A percentile compares a stretch with the other conserved stretches of the same genome.
Evolutionary conservation across 1,140 invertebrate genomes (phyloP).

Genomic region (Drosophila virilis): DNA sequence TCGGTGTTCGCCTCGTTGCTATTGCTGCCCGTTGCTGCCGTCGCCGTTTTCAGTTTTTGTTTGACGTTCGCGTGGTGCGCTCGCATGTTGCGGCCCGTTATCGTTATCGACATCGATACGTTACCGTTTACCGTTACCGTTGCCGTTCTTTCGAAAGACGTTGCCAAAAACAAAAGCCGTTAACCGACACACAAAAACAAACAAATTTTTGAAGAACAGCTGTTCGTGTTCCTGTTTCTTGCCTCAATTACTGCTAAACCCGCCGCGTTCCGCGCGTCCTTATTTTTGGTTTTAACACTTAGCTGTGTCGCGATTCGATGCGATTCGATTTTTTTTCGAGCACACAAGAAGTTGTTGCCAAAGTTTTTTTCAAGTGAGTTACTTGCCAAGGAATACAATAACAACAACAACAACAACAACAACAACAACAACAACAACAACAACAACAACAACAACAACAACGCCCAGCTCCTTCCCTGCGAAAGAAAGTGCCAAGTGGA

Average conservation of each 20-base stretch:
- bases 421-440: slow-evolving; percentile 17
- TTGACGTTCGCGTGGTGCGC: slow-evolving; percentile 76
- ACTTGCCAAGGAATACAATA: slow-evolving; percentile 41
- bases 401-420: slow-evolving; percentile 16
- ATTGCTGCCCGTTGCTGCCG: slow-evolving; percentile 37
- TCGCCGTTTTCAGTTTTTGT: slow-evolving; percentile 77
- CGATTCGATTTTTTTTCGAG: slow-evolving; percentile 38
- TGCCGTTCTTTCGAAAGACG: slow-evolving; percentile 12
- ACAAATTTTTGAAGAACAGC: slow-evolving; percentile 26
- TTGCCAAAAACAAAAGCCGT: slow-evolving; percentile 20
- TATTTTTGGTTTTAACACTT: not conserved
- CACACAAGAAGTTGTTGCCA: slow-evolving; percentile 42
- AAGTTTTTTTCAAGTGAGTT: slow-evolving; percentile 52
- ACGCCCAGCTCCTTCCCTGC: not conserved
- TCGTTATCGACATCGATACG: slow-evolving; percentile 38
- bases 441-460: slow-evolving; percentile 18
- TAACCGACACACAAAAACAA: not conserved
- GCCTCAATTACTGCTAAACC: not conserved
- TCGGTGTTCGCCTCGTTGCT: slow-evolving; percentile 30
- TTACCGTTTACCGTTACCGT: slow-evolving; percentile 20
- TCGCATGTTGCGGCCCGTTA: slow-evolving; percentile 65
- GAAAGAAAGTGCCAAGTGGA: slow-evolving; percentile 31
- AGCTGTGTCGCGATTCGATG: slow-evolving; percentile 16
- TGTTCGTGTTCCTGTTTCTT: slow-evolving; percentile 1
- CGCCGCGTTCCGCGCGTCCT: slow-evolving; percentile 18